These are phyloP conservation scores for Neosalanx taihuensis DNA, from an alignment of 2,797 vertebrate species.

Conservation along the genomic window DNA sequence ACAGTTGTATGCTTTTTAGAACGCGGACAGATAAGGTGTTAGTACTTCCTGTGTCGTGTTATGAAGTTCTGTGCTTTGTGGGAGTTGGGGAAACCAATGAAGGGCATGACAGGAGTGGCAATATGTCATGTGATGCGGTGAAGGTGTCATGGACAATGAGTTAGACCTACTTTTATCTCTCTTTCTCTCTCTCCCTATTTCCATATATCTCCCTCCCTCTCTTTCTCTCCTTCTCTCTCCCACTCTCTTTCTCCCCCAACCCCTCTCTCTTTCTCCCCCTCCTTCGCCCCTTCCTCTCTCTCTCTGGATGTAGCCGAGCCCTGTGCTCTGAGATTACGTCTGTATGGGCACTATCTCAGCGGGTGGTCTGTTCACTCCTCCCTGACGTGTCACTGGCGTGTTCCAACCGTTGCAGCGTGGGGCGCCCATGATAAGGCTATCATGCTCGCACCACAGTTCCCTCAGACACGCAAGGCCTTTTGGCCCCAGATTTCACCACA, in stretches of 20 bases:
- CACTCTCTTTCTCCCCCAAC: slow-evolving; percentile 20
- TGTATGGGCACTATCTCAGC: slow-evolving; percentile 3
- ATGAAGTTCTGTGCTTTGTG: slow-evolving; percentile 43
- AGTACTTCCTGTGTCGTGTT: slow-evolving; percentile 31
- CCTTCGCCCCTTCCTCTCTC: background rate
- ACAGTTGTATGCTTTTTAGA: slow-evolving; percentile 19
- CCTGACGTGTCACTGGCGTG: background rate
- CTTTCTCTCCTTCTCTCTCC: slow-evolving; percentile 22
- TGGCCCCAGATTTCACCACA: slow-evolving; percentile 12
- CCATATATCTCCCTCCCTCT: background rate
- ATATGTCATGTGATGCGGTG: slow-evolving; percentile 66
- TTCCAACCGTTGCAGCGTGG: slow-evolving; percentile 10
- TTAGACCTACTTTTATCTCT: slow-evolving; percentile 29
- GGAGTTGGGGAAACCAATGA: slow-evolving; percentile 27
- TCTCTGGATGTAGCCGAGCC: background rate
- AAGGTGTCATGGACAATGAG: slow-evolving; percentile 42
- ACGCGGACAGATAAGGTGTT: slow-evolving; percentile 41
- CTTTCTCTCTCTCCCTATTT: slow-evolving; percentile 20
- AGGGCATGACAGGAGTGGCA: slow-evolving; percentile 56
- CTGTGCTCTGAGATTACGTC: slow-evolving; percentile 8
- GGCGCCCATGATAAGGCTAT: slow-evolving; percentile 10
- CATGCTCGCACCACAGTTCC: background rate
- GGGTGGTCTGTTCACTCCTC: slow-evolving; percentile 2
- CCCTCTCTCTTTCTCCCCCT: background rate
- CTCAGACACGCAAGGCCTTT: background rate